A percentile compares a stretch with the other conserved stretches of the same genome.
phyloP scores from a whole-genome alignment of 30 jellyfish, hydroid and myxozoan genomes.

The Turritopsis rubra region DNA sequence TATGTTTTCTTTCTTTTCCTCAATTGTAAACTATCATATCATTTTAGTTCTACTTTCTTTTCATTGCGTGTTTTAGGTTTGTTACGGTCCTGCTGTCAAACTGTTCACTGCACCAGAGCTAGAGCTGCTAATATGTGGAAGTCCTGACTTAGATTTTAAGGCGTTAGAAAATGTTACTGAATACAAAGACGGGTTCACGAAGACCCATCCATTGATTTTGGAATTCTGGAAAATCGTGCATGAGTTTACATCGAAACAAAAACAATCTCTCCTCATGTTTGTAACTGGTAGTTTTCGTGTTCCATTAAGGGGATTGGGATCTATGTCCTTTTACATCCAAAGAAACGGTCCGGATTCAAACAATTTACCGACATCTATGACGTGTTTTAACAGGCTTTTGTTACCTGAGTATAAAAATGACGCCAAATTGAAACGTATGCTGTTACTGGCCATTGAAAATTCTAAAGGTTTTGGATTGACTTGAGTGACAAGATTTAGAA shows the following conservation, averaged over 20 bases:
- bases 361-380: slow-evolving; percentile 88
- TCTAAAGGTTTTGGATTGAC: slow-evolving; percentile 91
- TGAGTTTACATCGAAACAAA: slow-evolving; percentile 50
- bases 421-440: slow-evolving; percentile 52
- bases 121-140: slow-evolving; percentile 88
- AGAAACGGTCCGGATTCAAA: slow-evolving; percentile 86
- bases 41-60: neutral
- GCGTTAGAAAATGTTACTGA: slow-evolving; percentile 71
- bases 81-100: slow-evolving; percentile 65
- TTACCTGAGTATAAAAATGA: slow-evolving; percentile 58
- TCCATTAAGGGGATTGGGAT: slow-evolving; percentile 77
- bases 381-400: slow-evolving; percentile 82
- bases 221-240: slow-evolving; percentile 76
- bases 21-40: neutral
- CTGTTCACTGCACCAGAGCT: slow-evolving; percentile 84
- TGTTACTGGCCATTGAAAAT: slow-evolving; percentile 72
- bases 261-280: slow-evolving; percentile 67
- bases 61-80: slow-evolving; percentile 43
- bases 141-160: slow-evolving; percentile 72
- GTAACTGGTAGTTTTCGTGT: slow-evolving; percentile 97
- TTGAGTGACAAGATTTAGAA: slow-evolving; percentile 26
- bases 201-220: slow-evolving; percentile 47
- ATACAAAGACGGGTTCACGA: slow-evolving; percentile 69
- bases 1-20: neutral
- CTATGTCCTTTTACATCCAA: slow-evolving; percentile 65